Conservation (phyloP, 92 coral and sea anemone genomes). For the Phenganax stokvisi region DNA sequence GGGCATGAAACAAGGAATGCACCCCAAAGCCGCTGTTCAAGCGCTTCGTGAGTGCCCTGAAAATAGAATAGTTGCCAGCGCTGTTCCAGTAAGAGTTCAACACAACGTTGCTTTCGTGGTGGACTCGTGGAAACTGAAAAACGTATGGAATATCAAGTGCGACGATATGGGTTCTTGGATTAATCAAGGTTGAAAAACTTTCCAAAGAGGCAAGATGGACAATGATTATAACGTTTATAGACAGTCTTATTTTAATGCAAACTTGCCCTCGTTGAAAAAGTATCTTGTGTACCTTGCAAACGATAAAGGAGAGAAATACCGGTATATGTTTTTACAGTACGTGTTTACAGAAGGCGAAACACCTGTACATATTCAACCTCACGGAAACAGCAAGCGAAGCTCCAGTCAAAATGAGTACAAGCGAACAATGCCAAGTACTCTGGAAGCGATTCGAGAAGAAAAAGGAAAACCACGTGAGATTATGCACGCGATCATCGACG, state of each 20-base stretch:
- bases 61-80: constrained; percentile 5
- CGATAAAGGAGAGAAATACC: too few species aligned
- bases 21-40: neutral
- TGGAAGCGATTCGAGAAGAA: too few species aligned
- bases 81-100: constrained; percentile 18
- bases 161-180: constrained; percentile 28
- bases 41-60: neutral
- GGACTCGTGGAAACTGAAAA: constrained; percentile 6
- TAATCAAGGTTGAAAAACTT: neutral
- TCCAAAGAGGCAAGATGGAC: neutral
- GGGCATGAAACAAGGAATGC: neutral
- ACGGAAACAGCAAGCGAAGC: constrained; percentile 6
- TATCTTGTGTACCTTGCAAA: too few species aligned
- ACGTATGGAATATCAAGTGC: neutral
- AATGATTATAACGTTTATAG: constrained; percentile 14
- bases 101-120: constrained; percentile 19
- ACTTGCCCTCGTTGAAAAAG: too few species aligned
- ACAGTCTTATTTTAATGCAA: constrained; percentile 18
- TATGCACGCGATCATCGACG: too few species aligned
- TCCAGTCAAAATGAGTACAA: neutral
- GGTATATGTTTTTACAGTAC: constrained; percentile 7
- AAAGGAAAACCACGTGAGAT: too few species aligned
- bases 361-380: neutral
- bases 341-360: neutral
- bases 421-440: too few species aligned